Base-by-base conservation (phyloP, 2,113 vertebrate genomes). In the Myxocyprinus asiaticus region DNA sequence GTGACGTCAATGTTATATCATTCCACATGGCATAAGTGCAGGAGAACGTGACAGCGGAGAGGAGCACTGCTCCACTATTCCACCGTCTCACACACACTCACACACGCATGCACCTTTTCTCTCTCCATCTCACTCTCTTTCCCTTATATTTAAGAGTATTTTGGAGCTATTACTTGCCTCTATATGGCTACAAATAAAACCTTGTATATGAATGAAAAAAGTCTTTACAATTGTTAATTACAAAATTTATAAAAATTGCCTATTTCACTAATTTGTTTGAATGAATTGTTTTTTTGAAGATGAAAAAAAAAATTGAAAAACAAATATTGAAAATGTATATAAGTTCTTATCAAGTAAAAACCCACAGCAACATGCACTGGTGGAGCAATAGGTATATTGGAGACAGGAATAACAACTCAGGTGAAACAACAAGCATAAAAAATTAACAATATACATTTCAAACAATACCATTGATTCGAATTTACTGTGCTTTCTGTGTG, bases 1-100 rank as follows among this genome's bases (percentile, higher is more conserved):
- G 91, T 93, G 92, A 93, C 91, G 92, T 94, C 91, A 94, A 92
- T 93, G 92, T 94, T 93, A 94, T 91, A 93, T 94, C 92, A 94
- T 91, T 91, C 91, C 93, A 93, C 93, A 93, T 92, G 91, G 91
- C 91, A 91, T 89, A 90, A 90, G 90, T 90, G 92, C 88, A 83
- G 89, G 89, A 82, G 91, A 93, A 94, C 91, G 91, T 93, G 91
- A 93, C 90, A 93, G 89, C 89, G 87, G 90, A 91, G 89, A 85
- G 89, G 87, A 85, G 85, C 72, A 77, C 51, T 47, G 44, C 89
- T 88, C 87, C 84, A 86, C 84, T 82, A 85, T 73, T 82, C 74
- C 61, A 61, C 81, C 22, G 74, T 68, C 74, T 76, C 79, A 80
- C 86, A 69, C 81, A 84, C 82, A 80, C 74, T 33, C 22, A 33